A percentile compares a stretch with the other conserved stretches of the same genome.
phyloP scores from a whole-genome alignment of 2,888 invertebrate genomes.

The Rhabditoides inermis region DNA sequence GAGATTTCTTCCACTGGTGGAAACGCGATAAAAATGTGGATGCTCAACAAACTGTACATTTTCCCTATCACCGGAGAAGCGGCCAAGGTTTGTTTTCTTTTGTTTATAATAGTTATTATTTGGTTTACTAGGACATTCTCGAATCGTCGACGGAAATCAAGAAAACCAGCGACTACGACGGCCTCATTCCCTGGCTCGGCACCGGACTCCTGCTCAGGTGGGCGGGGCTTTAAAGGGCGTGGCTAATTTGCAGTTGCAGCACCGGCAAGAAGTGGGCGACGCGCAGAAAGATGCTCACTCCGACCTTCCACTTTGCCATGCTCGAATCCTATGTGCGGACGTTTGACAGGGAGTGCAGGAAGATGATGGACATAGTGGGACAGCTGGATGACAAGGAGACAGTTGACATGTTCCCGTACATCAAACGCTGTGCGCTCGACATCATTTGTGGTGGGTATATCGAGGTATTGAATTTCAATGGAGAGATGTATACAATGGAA shows the following conservation, averaged over 20 bases:
- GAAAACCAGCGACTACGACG: background rate
- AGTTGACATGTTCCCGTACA: slow-evolving; percentile 54
- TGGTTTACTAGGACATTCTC: background rate
- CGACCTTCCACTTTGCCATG: slow-evolving; percentile 57
- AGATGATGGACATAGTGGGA: background rate
- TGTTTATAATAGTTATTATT: too few species aligned
- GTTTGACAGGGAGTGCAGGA: slow-evolving; percentile 5
- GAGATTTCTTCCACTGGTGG: too few species aligned
- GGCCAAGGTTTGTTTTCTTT: too few species aligned
- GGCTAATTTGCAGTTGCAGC: slow-evolving; percentile 28
- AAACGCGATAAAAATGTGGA: too few species aligned
- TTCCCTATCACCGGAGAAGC: too few species aligned
- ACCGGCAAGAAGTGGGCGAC: slow-evolving; percentile 54
- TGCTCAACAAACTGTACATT: too few species aligned
- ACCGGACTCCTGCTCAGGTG: background rate
- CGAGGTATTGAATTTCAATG: background rate
- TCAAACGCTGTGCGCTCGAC: slow-evolving; percentile 56
- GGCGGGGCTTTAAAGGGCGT: background rate
- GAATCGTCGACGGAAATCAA: background rate
- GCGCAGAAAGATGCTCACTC: slow-evolving; percentile 55
- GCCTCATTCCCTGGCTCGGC: background rate
- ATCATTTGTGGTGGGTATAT: slow-evolving; percentile 27
- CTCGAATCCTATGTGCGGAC: slow-evolving; percentile 53
- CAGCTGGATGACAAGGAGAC: slow-evolving; percentile 3
- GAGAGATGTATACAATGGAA: too few species aligned